phyloP scores from a whole-genome alignment of 2,797 vertebrate genomes.

The Acrocephalus scirpaceus region DNA sequence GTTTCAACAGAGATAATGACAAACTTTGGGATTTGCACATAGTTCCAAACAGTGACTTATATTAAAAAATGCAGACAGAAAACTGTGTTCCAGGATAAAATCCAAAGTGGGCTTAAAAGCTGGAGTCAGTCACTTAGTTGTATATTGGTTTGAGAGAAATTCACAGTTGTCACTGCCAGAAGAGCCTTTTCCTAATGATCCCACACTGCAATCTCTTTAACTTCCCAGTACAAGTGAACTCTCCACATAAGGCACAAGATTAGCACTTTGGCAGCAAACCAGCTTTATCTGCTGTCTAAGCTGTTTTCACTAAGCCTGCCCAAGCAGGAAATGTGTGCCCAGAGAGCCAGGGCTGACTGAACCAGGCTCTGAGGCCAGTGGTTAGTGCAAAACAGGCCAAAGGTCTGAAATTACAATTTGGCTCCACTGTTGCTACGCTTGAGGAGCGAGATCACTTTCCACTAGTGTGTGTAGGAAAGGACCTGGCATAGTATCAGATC shows the following conservation, averaged over 20 bases:
- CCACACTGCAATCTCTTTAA: neutral
- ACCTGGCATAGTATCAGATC: neutral
- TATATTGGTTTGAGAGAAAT: neutral
- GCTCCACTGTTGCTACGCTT: neutral
- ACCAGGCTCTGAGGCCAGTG: neutral
- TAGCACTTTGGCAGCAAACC: slow-evolving; percentile 27
- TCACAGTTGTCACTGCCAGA: neutral
- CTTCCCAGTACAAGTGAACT: neutral
- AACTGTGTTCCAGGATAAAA: neutral
- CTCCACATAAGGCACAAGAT: neutral
- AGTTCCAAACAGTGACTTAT: neutral
- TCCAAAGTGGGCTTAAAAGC: neutral
- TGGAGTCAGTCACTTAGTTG: neutral
- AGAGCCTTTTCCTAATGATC: neutral
- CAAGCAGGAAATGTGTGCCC: neutral
- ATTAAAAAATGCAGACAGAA: neutral
- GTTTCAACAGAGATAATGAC: neutral
- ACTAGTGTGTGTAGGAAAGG: neutral
- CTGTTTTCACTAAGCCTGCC: slow-evolving; percentile 24
- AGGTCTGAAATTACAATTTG: slow-evolving; percentile 40
- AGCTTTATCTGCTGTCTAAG: slow-evolving; percentile 45
- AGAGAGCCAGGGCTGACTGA: slow-evolving; percentile 5
- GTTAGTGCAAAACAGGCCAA: neutral
- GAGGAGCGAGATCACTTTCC: neutral
- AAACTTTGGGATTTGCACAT: neutral